phyloP scores from a whole-genome alignment of 2,113 vertebrate genomes.

The Eira barbara region DNA sequence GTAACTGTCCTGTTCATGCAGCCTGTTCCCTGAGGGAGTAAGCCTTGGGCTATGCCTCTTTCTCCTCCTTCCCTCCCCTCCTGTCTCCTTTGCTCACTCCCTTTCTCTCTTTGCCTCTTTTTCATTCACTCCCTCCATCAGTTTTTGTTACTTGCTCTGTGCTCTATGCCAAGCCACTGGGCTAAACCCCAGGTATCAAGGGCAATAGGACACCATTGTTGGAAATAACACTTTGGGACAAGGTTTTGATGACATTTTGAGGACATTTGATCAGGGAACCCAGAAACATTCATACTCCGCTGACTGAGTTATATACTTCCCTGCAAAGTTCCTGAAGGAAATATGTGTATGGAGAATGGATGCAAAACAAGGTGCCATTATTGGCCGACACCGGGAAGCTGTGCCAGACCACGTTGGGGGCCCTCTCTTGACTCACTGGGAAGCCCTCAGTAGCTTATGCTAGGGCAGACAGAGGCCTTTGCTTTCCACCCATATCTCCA shows the following conservation, averaged over 20 bases:
- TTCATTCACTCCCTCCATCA: neutral
- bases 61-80: neutral
- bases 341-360: neutral
- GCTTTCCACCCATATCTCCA: neutral
- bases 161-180: neutral
- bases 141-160: neutral
- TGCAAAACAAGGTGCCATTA: neutral
- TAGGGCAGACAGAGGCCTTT: neutral
- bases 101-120: neutral
- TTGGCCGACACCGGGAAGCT: neutral
- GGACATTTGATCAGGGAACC: neutral
- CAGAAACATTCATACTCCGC: neutral
- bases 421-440: neutral
- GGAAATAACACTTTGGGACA: neutral
- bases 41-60: neutral
- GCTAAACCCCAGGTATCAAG: neutral
- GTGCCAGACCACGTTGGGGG: fast-evolving
- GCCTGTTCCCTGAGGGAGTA: neutral
- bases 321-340: neutral
- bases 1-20: neutral
- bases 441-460: neutral
- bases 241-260: neutral
- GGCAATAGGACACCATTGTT: neutral
- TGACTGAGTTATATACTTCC: neutral
- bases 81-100: neutral